phyloP scores from a whole-genome alignment of 2,888 invertebrate genomes.

The Chrysina gloriosa region DNA sequence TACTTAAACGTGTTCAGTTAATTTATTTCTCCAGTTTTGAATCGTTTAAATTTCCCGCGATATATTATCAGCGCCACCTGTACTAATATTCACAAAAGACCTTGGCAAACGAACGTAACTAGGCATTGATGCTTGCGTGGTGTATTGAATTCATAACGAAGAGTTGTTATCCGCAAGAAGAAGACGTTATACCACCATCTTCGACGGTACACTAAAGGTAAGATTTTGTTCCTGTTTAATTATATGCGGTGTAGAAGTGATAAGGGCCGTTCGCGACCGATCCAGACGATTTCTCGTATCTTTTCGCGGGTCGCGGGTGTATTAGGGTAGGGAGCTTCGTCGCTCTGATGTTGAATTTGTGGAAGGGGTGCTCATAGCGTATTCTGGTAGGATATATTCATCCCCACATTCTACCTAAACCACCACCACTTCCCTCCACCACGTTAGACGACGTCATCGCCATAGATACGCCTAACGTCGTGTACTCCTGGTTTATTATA shows the following conservation, averaged over 20 bases:
- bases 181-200: conserved; percentile 47
- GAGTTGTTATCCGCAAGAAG: conserved; percentile 54
- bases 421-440: conserved; percentile 65
- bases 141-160: conserved; percentile 60
- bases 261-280: conserved; percentile 55
- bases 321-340: conserved; percentile 67
- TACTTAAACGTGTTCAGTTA: neutral
- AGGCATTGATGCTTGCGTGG: conserved; percentile 58
- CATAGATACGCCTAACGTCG: conserved; percentile 57
- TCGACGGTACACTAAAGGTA: conserved; percentile 45
- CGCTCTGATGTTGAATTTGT: conserved; percentile 66
- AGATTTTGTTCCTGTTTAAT: conserved; percentile 41
- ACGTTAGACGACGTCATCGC: conserved; percentile 64
- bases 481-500: conserved; percentile 37
- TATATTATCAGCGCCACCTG: conserved; percentile 57
- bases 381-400: conserved; percentile 66
- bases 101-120: conserved; percentile 57
- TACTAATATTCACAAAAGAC: conserved; percentile 51
- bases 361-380: conserved; percentile 66
- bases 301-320: conserved; percentile 63
- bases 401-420: conserved; percentile 66
- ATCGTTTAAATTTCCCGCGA: conserved; percentile 41
- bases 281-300: conserved; percentile 61
- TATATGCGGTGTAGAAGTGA: conserved; percentile 45
- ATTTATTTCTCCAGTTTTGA: neutral